Conservation (phyloP, 2,888 invertebrate genomes). For the Brenthis hecate region DNA sequence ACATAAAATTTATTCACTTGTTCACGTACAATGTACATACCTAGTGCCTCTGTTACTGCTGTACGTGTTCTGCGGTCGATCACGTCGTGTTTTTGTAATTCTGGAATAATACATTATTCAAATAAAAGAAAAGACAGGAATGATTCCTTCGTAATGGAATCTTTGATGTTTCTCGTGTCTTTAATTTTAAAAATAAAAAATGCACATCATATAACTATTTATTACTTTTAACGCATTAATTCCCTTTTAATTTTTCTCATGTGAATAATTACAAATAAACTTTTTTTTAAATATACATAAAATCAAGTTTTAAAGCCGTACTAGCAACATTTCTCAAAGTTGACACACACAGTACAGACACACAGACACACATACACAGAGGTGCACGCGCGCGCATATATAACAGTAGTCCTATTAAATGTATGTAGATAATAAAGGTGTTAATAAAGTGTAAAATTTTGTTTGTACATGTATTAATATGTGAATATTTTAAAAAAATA, state of each 20-base stretch:
- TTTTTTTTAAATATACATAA: too few species aligned
- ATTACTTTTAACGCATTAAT: neutral
- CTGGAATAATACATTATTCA: slow-evolving; percentile 23
- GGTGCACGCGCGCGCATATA: too few species aligned
- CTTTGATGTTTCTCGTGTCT: slow-evolving; percentile 16
- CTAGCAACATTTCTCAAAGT: too few species aligned
- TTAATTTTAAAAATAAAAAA: slow-evolving; percentile 2
- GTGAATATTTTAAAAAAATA: too few species aligned
- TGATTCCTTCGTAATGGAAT: slow-evolving; percentile 20
- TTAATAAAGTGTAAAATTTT: too few species aligned
- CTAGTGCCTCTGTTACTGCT: neutral
- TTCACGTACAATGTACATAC: neutral
- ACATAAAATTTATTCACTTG: slow-evolving; percentile 5
- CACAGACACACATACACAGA: too few species aligned
- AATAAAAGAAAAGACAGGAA: slow-evolving; percentile 14
- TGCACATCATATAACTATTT: neutral
- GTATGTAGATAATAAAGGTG: too few species aligned
- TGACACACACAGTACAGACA: too few species aligned
- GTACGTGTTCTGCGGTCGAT: slow-evolving; percentile 13
- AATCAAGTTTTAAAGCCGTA: too few species aligned
- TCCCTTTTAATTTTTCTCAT: neutral
- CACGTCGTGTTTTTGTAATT: slow-evolving; percentile 22
- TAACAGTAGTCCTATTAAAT: too few species aligned
- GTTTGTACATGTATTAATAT: too few species aligned
- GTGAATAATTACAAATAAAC: too few species aligned